These are phyloP conservation scores for Cavia porcellus DNA, from an alignment of 2,113 vertebrate species.

Conservation along the genomic window DNA sequence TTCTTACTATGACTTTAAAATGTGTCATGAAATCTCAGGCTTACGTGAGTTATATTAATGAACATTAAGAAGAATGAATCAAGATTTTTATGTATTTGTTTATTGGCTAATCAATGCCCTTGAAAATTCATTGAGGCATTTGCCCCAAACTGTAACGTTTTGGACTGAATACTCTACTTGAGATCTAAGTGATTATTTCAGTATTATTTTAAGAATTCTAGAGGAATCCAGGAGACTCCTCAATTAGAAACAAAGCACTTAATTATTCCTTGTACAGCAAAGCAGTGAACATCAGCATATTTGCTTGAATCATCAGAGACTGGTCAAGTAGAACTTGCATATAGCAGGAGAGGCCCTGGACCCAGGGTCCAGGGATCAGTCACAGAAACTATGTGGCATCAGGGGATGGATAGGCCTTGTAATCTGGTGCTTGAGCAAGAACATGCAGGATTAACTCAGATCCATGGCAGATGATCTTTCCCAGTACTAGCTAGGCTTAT, in stretches of 20 bases:
- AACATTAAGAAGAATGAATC: constrained; percentile 37
- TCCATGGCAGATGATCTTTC: not conserved
- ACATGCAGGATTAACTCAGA: not conserved
- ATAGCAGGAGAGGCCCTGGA: not conserved
- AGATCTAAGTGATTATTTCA: not conserved
- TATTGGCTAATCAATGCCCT: not conserved
- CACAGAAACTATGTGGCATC: not conserved
- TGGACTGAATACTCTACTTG: not conserved
- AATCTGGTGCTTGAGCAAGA: not conserved
- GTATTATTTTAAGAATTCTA: not conserved
- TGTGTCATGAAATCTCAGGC: not conserved
- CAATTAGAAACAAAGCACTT: constrained; percentile 6
- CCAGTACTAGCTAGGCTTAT: not conserved
- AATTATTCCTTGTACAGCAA: not conserved
- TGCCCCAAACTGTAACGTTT: not conserved
- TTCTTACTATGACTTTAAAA: constrained; percentile 27
- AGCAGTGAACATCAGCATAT: not conserved
- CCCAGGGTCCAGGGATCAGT: not conserved
- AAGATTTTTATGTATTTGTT: not conserved
- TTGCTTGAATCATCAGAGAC: not conserved
- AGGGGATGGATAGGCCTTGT: not conserved
- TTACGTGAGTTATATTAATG: not conserved
- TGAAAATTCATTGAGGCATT: constrained; percentile 9
- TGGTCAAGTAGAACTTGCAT: not conserved
- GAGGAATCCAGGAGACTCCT: not conserved